A percentile compares a stretch with the other conserved stretches of the same genome.
Evolutionary conservation across 2,888 invertebrate species (phyloP).

Genomic region (Drosophila diplacantha): DNA sequence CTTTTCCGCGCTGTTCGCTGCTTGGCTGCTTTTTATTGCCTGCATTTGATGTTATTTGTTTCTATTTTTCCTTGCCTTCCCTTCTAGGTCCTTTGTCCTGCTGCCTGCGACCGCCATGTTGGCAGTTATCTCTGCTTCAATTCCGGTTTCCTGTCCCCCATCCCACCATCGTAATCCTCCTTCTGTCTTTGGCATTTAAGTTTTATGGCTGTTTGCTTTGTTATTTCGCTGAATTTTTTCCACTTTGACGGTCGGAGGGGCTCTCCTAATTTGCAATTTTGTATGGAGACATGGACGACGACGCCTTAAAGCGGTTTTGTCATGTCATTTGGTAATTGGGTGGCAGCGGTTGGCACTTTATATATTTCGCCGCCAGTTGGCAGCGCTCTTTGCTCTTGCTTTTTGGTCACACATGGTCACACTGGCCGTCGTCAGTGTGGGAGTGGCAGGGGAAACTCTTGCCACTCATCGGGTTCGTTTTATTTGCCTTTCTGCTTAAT

Average conservation of each 20-base stretch:
- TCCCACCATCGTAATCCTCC: constrained; percentile 21
- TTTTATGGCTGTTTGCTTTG: constrained; percentile 58
- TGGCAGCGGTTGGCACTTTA: constrained; percentile 77
- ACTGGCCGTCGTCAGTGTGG: constrained; percentile 18
- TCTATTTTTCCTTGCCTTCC: constrained; percentile 27
- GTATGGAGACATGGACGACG: constrained; percentile 52
- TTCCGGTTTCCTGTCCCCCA: constrained; percentile 27
- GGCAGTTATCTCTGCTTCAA: constrained; percentile 52
- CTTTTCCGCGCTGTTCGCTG: constrained; percentile 52
- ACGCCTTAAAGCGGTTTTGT: constrained; percentile 74
- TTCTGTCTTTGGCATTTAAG: constrained; percentile 50
- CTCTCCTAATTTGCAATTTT: constrained; percentile 76
- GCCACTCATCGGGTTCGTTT: constrained; percentile 34
- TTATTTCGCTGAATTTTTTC: constrained; percentile 42
- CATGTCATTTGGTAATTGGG: constrained; percentile 76
- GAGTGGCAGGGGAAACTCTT: constrained; percentile 2
- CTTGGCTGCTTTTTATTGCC: constrained; percentile 60
- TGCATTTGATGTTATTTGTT: constrained; percentile 64
- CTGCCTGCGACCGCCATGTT: constrained; percentile 44
- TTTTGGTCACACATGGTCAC: constrained; percentile 44
- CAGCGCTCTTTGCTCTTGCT: constrained; percentile 38
- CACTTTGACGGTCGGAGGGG: constrained; percentile 36
- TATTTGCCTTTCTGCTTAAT: constrained; percentile 9
- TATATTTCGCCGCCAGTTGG: constrained; percentile 58
- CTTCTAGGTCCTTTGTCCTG: constrained; percentile 10